phyloP scores from a whole-genome alignment of 2,888 invertebrate genomes.

The Incurvaria masculella region DNA sequence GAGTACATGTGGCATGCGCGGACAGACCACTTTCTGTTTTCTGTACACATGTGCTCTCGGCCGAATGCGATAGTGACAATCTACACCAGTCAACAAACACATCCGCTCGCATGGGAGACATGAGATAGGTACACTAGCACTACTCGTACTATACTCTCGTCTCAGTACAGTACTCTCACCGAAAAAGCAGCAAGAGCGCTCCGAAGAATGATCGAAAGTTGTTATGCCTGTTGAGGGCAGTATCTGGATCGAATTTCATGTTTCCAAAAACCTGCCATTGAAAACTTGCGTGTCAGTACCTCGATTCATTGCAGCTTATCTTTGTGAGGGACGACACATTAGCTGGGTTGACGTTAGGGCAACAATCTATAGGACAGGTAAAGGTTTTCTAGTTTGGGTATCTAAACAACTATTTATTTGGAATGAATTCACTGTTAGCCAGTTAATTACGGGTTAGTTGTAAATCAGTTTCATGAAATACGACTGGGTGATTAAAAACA shows the following conservation, averaged over 20 bases:
- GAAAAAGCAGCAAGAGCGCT: conserved; percentile 88
- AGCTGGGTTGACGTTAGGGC: too few species aligned
- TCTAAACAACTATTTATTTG: too few species aligned
- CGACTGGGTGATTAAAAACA: too few species aligned
- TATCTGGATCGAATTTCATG: conserved; percentile 80
- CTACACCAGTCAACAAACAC: conserved; percentile 16
- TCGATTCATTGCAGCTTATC: neutral
- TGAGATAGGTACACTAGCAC: conserved; percentile 20
- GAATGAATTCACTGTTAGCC: too few species aligned
- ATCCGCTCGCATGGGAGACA: conserved; percentile 15
- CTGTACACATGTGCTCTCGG: conserved; percentile 8
- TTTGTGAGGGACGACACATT: too few species aligned
- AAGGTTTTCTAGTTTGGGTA: too few species aligned
- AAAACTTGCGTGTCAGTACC: conserved; percentile 23
- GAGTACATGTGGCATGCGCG: conserved; percentile 21
- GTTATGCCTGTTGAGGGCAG: conserved; percentile 90
- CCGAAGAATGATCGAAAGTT: conserved; percentile 93
- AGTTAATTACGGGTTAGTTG: too few species aligned
- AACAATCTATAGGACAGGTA: too few species aligned
- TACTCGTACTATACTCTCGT: conserved; percentile 21
- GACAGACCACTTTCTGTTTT: conserved; percentile 10
- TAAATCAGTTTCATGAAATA: too few species aligned
- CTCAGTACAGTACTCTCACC: conserved; percentile 60
- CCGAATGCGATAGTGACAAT: conserved; percentile 14
- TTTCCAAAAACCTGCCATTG: conserved; percentile 86